Conservation (phyloP, 35 echinoderm and acorn worm species). For the Anneissia japonica region DNA sequence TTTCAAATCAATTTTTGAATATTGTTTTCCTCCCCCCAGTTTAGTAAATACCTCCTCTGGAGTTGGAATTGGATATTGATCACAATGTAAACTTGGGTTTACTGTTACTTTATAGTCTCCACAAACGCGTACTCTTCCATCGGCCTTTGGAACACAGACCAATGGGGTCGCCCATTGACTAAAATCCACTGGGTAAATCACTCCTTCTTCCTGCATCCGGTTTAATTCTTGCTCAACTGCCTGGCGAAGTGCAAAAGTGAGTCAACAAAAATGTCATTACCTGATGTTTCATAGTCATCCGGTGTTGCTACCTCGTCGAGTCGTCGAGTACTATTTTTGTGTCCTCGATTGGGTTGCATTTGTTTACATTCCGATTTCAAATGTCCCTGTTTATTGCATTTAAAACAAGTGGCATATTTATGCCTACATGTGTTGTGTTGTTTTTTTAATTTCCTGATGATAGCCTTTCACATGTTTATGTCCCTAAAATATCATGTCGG, state of each 20-base stretch:
- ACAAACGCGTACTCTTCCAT: slow-evolving; percentile 34
- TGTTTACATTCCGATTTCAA: no score
- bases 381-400: no score
- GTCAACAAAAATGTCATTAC: no score
- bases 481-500: no score
- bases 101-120: slow-evolving; percentile 31
- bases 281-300: no score
- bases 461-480: no score
- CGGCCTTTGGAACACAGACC: slow-evolving; percentile 33
- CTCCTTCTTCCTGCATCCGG: slow-evolving; percentile 8
- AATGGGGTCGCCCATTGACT: slow-evolving; percentile 30
- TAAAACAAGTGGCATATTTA: no score
- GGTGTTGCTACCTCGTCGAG: no score
- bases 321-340: no score
- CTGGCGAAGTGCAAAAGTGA: slow-evolving; percentile 28
- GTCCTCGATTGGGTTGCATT: no score
- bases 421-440: no score
- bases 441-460: no score
- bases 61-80: background rate
- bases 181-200: slow-evolving; percentile 29
- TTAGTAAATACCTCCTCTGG: background rate
- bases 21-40: background rate
- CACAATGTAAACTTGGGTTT: background rate
- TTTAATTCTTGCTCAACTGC: slow-evolving; percentile 16
- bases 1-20: slow-evolving; percentile 13